A percentile compares a stretch with the other conserved stretches of the same genome.
Evolutionary conservation across 1,140 invertebrate genomes (phyloP).

Genomic region (Dendroctonus ponderosae): DNA sequence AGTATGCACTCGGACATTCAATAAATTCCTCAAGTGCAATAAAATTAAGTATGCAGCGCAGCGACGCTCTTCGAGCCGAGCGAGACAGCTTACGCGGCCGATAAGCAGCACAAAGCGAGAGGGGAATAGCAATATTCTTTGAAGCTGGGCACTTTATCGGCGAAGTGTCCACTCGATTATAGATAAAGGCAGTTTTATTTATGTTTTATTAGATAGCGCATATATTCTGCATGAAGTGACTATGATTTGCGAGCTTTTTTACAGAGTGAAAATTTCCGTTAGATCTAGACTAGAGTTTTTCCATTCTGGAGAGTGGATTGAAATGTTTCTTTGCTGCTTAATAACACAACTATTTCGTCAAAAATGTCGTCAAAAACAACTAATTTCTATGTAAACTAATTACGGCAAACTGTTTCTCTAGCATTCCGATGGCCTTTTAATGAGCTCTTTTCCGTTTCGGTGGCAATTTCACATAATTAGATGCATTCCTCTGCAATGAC

Average conservation of each 20-base stretch:
- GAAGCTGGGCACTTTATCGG: not conserved
- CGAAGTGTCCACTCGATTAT: conserved; percentile 3
- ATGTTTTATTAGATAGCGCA: conserved; percentile 1
- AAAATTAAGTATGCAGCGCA: conserved; percentile 15
- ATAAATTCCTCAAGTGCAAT: conserved; percentile 15
- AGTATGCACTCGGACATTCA: conserved; percentile 14
- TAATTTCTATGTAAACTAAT: no score
- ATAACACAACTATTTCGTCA: no score
- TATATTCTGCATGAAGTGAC: not conserved
- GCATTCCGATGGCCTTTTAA: no score
- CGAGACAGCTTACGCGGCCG: not conserved
- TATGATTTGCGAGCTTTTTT: not conserved
- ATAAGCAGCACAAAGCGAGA: not conserved
- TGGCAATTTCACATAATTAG: no score
- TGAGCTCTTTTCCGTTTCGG: no score
- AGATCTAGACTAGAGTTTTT: no score
- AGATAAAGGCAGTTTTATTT: conserved; percentile 4
- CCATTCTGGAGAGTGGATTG: no score
- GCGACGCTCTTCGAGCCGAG: not conserved
- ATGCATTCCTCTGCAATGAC: no score
- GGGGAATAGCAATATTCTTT: conserved; percentile 6
- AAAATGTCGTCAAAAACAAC: no score
- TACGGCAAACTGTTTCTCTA: no score
- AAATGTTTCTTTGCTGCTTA: no score
- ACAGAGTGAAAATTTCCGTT: no score